Evolutionary conservation across 2,888 invertebrate species (phyloP), one percentile per base, ranked within the genome.

Genomic region (Darwinula stevensoni): DNA sequence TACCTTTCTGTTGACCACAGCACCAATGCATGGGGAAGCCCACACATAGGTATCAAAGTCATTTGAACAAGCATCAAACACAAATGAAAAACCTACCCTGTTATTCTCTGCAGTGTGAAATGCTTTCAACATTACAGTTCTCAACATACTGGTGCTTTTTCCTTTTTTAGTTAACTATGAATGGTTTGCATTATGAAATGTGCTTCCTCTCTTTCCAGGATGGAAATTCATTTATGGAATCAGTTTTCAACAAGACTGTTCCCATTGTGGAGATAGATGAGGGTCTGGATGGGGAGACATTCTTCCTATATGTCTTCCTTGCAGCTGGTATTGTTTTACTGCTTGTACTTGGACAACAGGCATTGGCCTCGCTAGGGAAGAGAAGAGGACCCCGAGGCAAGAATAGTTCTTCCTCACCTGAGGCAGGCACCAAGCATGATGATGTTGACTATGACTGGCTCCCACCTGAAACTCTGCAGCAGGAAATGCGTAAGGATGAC

Each of bases 381-480:
- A 33, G 37, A 26, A 15, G 26, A 71, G 17, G 45, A 55, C 55
- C 38, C 61, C 49, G 52, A 57, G 2, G 17, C 3, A 30, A 13
- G n/a, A 17, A 5, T 13, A 17, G 15, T 30, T 32, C 12, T 70
- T 67, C 41, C 67, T 65, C 42, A 69, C 69, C 39, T 70, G 91
- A 97, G 56, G 74, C 78, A 42, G 91, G 91, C 38, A 91, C 91
- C 1, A 64, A 66, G 36, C 70, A 68, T 36, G 67, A 72, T 44
- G 80, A 84, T 52, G 82, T 99, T 3, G 94, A 97, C 54, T 91
- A 80, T 47, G 91, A 97, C 44, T 97, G 97, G 97, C 60, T 97
- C 47, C 94, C 97, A 27, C 71, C 73, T 47, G 78, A 84, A 53
- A 73, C 75, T 38, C 61, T 80, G 16, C 41, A 44, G 32, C 41